Conservation (phyloP, 2,888 invertebrate genomes). For the Cataglyphis albicans region DNA sequence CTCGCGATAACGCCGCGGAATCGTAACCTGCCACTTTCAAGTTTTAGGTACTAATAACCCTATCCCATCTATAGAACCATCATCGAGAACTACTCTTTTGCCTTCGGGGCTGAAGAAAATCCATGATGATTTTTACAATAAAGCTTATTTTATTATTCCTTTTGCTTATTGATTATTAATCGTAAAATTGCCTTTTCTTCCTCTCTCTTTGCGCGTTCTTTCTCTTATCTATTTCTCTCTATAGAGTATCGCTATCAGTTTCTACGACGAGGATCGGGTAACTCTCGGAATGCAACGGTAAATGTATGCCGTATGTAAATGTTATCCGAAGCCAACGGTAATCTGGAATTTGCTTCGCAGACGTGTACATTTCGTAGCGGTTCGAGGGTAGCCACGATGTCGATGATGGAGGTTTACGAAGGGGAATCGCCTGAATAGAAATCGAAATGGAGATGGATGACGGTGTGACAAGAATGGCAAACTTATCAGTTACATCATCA, state of each 20-base stretch:
- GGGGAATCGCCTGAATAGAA: slow-evolving; percentile 60
- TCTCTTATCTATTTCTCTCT: slow-evolving; percentile 51
- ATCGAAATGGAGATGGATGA: slow-evolving; percentile 51
- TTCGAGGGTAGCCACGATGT: slow-evolving; percentile 63
- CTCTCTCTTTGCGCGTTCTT: slow-evolving; percentile 10
- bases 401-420: slow-evolving; percentile 64
- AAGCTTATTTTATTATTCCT: background rate
- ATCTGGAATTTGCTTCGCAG: slow-evolving; percentile 82
- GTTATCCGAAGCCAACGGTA: slow-evolving; percentile 81
- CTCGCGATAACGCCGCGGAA: slow-evolving; percentile 62
- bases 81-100: slow-evolving; percentile 29
- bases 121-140: background rate
- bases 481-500: background rate
- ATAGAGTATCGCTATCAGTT: slow-evolving; percentile 54
- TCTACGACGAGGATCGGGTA: slow-evolving; percentile 54
- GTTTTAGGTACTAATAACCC: slow-evolving; percentile 61
- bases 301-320: slow-evolving; percentile 83
- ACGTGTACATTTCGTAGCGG: slow-evolving; percentile 73
- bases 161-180: background rate
- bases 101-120: background rate
- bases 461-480: slow-evolving; percentile 45
- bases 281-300: slow-evolving; percentile 71
- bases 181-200: slow-evolving; percentile 1
- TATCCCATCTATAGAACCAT: slow-evolving; percentile 52
- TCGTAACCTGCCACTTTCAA: slow-evolving; percentile 58